These are phyloP conservation scores for Cavia porcellus DNA, from an alignment of 2,113 vertebrate genomes.

Conservation along the genomic window DNA sequence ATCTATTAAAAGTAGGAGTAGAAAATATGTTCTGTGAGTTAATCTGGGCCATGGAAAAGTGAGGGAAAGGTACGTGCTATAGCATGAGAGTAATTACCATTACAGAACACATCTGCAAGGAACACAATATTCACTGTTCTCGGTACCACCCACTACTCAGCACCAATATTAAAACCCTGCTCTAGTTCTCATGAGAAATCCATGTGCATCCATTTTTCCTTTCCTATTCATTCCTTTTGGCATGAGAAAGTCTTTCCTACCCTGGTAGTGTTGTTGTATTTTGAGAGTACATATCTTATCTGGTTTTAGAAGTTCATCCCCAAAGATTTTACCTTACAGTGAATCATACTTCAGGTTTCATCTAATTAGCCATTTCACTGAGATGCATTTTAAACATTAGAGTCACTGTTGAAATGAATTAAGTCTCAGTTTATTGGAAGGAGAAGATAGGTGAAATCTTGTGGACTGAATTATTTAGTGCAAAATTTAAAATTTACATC, in stretches of 20 bases:
- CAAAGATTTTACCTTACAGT: not conserved
- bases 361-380: not conserved
- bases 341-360: not conserved
- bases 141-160: not conserved
- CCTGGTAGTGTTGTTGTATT: not conserved
- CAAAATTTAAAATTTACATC: not conserved
- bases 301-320: not conserved
- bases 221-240: not conserved
- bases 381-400: not conserved
- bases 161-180: accelerated
- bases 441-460: not conserved
- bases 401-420: not conserved
- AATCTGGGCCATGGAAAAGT: not conserved
- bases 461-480: not conserved
- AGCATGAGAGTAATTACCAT: not conserved
- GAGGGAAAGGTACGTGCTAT: not conserved
- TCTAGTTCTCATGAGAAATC: not conserved
- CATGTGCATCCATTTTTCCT: not conserved
- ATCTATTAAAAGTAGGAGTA: not conserved
- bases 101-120: not conserved
- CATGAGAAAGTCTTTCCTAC: not conserved
- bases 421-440: not conserved
- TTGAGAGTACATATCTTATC: not conserved
- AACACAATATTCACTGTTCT: not conserved
- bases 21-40: not conserved